These are phyloP conservation scores for Argopecten irradians DNA, from an alignment of 1,140 invertebrate species.

Conservation along the genomic window DNA sequence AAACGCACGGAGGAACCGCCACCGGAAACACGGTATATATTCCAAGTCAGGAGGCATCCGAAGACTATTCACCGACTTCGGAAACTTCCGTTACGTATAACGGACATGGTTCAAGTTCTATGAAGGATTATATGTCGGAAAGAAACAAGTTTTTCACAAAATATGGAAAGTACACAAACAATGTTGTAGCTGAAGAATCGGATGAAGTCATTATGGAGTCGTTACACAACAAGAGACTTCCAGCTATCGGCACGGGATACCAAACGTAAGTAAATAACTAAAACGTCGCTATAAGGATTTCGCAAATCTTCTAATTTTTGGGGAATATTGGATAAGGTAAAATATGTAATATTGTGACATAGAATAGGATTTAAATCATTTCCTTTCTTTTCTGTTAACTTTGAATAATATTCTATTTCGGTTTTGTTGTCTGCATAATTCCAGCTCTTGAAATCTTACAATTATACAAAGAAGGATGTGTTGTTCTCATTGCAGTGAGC, in stretches of 20 bases:
- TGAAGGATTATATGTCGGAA: slow-evolving; percentile 39
- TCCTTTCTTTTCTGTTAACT: neutral
- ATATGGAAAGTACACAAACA: slow-evolving; percentile 24
- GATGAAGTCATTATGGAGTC: neutral
- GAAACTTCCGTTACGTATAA: neutral
- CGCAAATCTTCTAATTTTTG: neutral
- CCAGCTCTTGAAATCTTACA: too few relatives aligned
- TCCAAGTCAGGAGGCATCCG: neutral
- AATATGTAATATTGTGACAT: neutral
- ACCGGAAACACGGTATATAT: neutral
- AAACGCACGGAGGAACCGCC: neutral
- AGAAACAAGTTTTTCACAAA: slow-evolving; percentile 39
- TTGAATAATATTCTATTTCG: neutral
- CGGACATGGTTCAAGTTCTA: neutral
- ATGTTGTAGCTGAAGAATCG: neutral
- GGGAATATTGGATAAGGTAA: neutral
- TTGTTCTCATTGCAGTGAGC: neutral
- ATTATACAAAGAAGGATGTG: too few relatives aligned
- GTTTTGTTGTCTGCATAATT: neutral
- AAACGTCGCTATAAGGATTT: too few relatives aligned
- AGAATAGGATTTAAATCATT: too few relatives aligned
- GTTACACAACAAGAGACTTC: neutral
- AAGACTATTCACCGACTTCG: neutral
- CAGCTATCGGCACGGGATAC: neutral
- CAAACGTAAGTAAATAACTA: slow-evolving; percentile 1